These are phyloP conservation scores for Atherix ibis DNA, from an alignment of 2,888 invertebrate species.

Conservation along the genomic window DNA sequence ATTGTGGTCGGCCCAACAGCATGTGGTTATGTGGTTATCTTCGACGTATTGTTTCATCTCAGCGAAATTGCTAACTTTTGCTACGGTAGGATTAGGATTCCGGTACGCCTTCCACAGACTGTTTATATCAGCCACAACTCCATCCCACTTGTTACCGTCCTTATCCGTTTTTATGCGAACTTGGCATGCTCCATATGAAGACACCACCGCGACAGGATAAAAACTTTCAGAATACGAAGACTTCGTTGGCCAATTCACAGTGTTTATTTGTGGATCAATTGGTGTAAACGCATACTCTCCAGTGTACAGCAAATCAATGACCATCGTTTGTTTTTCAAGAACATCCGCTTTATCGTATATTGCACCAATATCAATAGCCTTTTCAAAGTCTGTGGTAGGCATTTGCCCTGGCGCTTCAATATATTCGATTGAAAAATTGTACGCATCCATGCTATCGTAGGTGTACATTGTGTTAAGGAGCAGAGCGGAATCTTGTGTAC, in stretches of 20 bases:
- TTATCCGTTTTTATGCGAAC: slow-evolving; percentile 15
- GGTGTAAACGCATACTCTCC: slow-evolving; percentile 16
- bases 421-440: background rate
- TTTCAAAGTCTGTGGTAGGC: background rate
- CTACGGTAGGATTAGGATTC: background rate
- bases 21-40: slow-evolving; percentile 20
- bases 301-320: slow-evolving; percentile 21
- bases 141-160: slow-evolving; percentile 16
- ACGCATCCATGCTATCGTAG: background rate
- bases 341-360: slow-evolving; percentile 7
- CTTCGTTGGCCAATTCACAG: slow-evolving; percentile 13
- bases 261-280: slow-evolving; percentile 12
- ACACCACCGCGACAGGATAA: slow-evolving; percentile 17
- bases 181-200: slow-evolving; percentile 19
- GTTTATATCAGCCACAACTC: slow-evolving; percentile 12
- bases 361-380: background rate
- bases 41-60: slow-evolving; percentile 16
- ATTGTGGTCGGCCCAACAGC: slow-evolving; percentile 16
- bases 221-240: slow-evolving; percentile 7
- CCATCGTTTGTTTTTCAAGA: slow-evolving; percentile 19
- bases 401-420: background rate
- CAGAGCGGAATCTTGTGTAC: background rate
- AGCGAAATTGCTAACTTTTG: slow-evolving; percentile 12
- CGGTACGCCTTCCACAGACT: slow-evolving; percentile 1
- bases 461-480: background rate